A percentile compares a stretch with the other conserved stretches of the same genome.
These are phyloP conservation scores for Aphaenogaster ashmeadi DNA, from an alignment of 1,140 invertebrate genomes.

Conservation along the genomic window DNA sequence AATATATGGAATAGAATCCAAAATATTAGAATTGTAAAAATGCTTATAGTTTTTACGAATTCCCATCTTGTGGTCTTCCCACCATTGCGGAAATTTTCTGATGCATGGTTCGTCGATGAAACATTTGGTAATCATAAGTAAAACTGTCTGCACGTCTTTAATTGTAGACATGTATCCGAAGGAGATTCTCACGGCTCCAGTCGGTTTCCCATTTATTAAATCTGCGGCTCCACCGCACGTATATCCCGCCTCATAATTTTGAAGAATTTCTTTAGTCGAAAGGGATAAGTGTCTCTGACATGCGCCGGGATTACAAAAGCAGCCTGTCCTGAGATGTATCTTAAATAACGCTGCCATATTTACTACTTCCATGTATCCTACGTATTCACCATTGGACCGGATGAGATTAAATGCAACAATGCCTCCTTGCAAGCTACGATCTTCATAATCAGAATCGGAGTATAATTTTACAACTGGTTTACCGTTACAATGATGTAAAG, in stretches of 20 bases:
- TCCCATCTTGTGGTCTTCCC: slow-evolving; percentile 66
- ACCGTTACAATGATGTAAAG: slow-evolving; percentile 92
- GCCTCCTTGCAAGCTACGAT: slow-evolving; percentile 91
- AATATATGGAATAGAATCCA: neutral
- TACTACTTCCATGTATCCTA: slow-evolving; percentile 96
- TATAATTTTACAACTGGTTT: slow-evolving; percentile 92
- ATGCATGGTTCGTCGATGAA: slow-evolving; percentile 87
- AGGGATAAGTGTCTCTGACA: slow-evolving; percentile 95
- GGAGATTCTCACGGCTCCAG: slow-evolving; percentile 96
- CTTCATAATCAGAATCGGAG: slow-evolving; percentile 90
- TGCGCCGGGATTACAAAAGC: slow-evolving; percentile 98
- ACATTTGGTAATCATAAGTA: slow-evolving; percentile 92
- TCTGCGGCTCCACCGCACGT: slow-evolving; percentile 97
- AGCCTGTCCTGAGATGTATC: slow-evolving; percentile 96
- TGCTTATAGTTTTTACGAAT: slow-evolving; percentile 64
- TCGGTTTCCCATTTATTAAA: slow-evolving; percentile 95
- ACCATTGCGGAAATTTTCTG: slow-evolving; percentile 79
- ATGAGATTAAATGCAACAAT: slow-evolving; percentile 96
- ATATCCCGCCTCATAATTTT: slow-evolving; percentile 95
- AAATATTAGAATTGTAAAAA: slow-evolving; percentile 37
- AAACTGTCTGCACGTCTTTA: slow-evolving; percentile 91
- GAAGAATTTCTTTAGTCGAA: slow-evolving; percentile 90
- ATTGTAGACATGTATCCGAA: slow-evolving; percentile 97
- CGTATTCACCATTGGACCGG: slow-evolving; percentile 91
- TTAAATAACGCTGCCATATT: slow-evolving; percentile 95